A percentile compares a stretch with the other conserved stretches of the same genome.
Conservation (phyloP, 1,140 invertebrate species). For the Spodoptera litura region DNA sequence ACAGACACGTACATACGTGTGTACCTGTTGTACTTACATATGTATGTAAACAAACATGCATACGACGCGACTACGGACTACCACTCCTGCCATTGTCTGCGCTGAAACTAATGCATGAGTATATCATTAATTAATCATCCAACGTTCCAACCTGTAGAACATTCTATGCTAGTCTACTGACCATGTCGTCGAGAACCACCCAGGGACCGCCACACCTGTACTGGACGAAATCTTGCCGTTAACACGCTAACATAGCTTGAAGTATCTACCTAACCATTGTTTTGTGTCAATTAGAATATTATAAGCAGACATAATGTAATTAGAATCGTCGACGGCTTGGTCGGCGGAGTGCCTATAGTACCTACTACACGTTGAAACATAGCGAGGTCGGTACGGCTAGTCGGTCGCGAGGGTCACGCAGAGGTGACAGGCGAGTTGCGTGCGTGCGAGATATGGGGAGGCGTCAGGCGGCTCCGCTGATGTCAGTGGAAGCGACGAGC, state of each 20-base stretch:
- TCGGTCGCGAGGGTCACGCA: constrained; percentile 65
- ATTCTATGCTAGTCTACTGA: too few species aligned
- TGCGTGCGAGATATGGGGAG: constrained; percentile 62
- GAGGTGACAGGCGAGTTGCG: constrained; percentile 66
- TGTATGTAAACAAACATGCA: constrained; percentile 30
- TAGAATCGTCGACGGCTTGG: constrained; percentile 23
- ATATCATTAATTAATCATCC: constrained; percentile 4
- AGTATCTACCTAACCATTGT: background rate
- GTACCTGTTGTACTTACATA: background rate
- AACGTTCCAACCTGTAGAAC: constrained; percentile 2
- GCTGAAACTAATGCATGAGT: constrained; percentile 20
- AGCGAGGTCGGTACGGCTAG: constrained; percentile 40
- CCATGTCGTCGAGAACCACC: background rate
- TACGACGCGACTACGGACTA: constrained; percentile 2
- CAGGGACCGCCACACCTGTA: background rate
- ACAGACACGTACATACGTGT: background rate
- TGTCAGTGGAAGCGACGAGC: constrained; percentile 62
- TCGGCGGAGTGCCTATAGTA: constrained; percentile 2
- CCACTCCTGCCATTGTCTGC: constrained; percentile 24
- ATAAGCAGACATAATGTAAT: constrained; percentile 35
- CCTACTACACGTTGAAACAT: constrained; percentile 27
- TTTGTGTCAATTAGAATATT: constrained; percentile 26
- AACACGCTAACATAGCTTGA: constrained; percentile 14
- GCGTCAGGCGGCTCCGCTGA: constrained; percentile 63
- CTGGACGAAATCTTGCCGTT: background rate